phyloP scores from a whole-genome alignment of 2,888 invertebrate genomes.

The Steinernema hermaphroditum region DNA sequence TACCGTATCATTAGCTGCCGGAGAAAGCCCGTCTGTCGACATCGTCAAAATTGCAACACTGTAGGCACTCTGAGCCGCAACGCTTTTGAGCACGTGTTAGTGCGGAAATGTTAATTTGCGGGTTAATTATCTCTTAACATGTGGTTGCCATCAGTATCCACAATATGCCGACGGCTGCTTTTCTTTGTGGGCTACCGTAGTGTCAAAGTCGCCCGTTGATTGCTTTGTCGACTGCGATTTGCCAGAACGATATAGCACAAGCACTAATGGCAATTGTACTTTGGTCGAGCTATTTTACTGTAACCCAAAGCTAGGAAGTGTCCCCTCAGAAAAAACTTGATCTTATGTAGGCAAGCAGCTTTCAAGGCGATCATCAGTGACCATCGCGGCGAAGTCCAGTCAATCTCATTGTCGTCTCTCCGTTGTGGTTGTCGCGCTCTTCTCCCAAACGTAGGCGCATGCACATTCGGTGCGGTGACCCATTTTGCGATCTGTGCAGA shows the following conservation, averaged over 20 bases:
- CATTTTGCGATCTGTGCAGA: constrained; percentile 14
- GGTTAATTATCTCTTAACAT: constrained; percentile 31
- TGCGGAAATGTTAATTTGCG: constrained; percentile 30
- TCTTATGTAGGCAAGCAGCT: neutral
- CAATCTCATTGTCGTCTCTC: constrained; percentile 15
- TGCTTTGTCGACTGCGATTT: neutral
- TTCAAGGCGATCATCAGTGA: neutral
- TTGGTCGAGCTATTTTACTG: no score
- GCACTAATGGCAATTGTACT: no score
- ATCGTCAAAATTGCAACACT: constrained; percentile 24
- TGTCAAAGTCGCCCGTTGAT: neutral
- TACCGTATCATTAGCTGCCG: no score
- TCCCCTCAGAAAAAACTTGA: no score
- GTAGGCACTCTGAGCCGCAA: constrained; percentile 20
- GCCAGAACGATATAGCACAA: no score
- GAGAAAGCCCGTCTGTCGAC: neutral
- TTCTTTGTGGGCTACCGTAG: constrained; percentile 17
- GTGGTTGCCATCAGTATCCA: constrained; percentile 29
- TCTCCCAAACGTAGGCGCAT: constrained; percentile 30
- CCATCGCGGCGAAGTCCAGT: neutral
- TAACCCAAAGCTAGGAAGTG: no score
- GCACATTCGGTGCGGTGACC: constrained; percentile 21
- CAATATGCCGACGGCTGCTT: neutral
- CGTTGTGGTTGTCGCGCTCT: neutral
- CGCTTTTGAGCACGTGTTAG: constrained; percentile 17